A percentile compares a stretch with the other conserved stretches of the same genome.
phyloP scores from a whole-genome alignment of 2,888 invertebrate species.

The Lepidochitona cinerea region DNA sequence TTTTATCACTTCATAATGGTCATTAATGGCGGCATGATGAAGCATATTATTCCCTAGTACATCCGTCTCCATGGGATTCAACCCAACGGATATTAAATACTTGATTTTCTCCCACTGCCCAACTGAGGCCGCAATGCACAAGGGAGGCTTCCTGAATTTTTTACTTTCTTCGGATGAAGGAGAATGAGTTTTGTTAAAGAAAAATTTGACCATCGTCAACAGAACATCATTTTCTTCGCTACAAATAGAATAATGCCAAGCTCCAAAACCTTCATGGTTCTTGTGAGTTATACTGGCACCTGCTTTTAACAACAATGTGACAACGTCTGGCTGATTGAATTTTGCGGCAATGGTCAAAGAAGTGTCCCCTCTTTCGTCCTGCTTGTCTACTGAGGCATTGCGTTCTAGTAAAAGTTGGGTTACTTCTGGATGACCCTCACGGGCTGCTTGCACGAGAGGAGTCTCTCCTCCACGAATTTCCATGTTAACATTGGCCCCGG shows the following conservation, averaged over 20 bases:
- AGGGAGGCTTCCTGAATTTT: constrained; percentile 36
- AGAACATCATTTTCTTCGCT: constrained; percentile 48
- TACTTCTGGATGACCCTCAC: constrained; percentile 62
- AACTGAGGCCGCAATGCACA: constrained; percentile 46
- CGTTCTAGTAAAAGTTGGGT: constrained; percentile 53
- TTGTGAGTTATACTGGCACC: constrained; percentile 50
- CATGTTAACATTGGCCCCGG: constrained; percentile 57
- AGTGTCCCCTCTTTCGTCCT: constrained; percentile 63
- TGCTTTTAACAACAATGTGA: constrained; percentile 47
- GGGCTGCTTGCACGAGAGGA: constrained; percentile 69
- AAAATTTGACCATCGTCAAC: constrained; percentile 31
- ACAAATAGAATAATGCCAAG: constrained; percentile 63
- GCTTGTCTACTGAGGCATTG: constrained; percentile 59
- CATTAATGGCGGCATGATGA: constrained; percentile 61
- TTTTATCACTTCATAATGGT: constrained; percentile 48
- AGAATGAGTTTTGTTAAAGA: constrained; percentile 3
- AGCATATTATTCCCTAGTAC: constrained; percentile 60
- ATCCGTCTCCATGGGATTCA: constrained; percentile 48
- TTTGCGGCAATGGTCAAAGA: constrained; percentile 62
- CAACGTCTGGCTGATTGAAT: constrained; percentile 46
- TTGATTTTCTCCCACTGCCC: constrained; percentile 54
- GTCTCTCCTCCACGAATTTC: constrained; percentile 60
- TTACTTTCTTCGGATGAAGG: background rate
- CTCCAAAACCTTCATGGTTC: constrained; percentile 60
- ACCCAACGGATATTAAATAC: constrained; percentile 49